These are phyloP conservation scores for Euura lappo DNA, from an alignment of 1,140 invertebrate species.

Conservation along the genomic window DNA sequence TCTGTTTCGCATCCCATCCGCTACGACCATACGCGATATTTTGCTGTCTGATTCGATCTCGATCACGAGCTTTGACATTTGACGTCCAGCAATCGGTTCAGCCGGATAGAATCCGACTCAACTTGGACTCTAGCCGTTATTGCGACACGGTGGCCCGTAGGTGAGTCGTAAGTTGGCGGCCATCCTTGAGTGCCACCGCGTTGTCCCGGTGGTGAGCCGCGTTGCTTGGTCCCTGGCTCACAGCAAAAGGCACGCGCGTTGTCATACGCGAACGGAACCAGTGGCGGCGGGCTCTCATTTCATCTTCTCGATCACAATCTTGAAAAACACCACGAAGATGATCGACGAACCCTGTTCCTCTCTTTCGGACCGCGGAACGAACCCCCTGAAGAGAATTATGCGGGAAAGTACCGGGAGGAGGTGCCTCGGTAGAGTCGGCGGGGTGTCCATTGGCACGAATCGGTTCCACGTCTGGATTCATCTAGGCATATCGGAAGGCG, in stretches of 20 bases:
- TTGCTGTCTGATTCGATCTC: not conserved
- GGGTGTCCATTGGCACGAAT: too few species aligned
- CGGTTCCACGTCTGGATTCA: not conserved
- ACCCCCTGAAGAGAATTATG: too few species aligned
- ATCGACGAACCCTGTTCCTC: too few species aligned
- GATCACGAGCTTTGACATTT: not conserved
- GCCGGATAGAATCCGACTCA: not conserved
- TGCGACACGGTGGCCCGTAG: not conserved
- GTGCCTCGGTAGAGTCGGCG: too few species aligned
- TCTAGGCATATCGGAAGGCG: not conserved
- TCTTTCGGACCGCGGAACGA: too few species aligned
- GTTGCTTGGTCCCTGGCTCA: not conserved
- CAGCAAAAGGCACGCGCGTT: not conserved
- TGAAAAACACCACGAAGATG: too few species aligned
- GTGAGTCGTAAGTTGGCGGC: constrained; percentile 31
- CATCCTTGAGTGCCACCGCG: constrained; percentile 44
- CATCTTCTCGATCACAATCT: not conserved
- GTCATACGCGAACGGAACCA: not conserved
- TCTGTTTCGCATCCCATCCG: too few species aligned
- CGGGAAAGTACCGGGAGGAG: too few species aligned
- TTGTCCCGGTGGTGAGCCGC: constrained; percentile 18
- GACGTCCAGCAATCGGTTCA: not conserved
- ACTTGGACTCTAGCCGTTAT: not conserved
- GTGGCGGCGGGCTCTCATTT: not conserved
- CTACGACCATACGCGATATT: too few species aligned